phyloP scores from a whole-genome alignment of 2,113 vertebrate genomes.

The Neolamprologus toae region DNA sequence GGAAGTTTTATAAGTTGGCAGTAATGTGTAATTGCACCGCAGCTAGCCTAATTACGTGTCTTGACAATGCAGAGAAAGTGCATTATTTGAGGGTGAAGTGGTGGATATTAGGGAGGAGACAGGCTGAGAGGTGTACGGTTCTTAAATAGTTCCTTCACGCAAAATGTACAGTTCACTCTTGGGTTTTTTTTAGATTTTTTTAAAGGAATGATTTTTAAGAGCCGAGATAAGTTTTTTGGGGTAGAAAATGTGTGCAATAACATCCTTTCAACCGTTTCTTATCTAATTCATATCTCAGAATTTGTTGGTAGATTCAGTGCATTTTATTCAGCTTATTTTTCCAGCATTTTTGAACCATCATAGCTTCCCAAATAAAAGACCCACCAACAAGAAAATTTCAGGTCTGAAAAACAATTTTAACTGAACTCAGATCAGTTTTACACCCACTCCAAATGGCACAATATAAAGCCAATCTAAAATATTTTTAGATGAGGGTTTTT shows the following conservation, averaged over 20 bases:
- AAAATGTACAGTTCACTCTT: not conserved
- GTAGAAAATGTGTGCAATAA: not conserved
- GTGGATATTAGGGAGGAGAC: not conserved
- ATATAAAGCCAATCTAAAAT: not conserved
- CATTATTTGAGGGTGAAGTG: constrained; percentile 1
- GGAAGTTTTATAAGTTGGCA: constrained; percentile 40
- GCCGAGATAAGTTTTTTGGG: not conserved
- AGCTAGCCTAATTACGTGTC: constrained; percentile 23
- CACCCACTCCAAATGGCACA: not conserved
- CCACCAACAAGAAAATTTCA: not conserved
- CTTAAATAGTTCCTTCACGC: not conserved
- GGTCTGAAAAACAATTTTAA: not conserved
- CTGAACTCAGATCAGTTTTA: not conserved
- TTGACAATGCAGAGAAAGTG: constrained; percentile 30
- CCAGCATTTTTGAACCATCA: not conserved
- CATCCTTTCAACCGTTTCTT: not conserved
- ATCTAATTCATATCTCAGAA: not conserved
- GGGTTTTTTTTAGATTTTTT: not conserved
- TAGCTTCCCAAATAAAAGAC: not conserved
- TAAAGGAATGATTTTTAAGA: not conserved
- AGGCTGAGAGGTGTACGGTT: not conserved
- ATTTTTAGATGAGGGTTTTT: accelerated
- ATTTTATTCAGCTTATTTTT: not conserved
- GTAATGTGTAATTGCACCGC: constrained; percentile 39
- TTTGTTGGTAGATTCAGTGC: not conserved